Base-by-base conservation (phyloP, 2,797 vertebrate genomes). In the Lutra lutra region DNA sequence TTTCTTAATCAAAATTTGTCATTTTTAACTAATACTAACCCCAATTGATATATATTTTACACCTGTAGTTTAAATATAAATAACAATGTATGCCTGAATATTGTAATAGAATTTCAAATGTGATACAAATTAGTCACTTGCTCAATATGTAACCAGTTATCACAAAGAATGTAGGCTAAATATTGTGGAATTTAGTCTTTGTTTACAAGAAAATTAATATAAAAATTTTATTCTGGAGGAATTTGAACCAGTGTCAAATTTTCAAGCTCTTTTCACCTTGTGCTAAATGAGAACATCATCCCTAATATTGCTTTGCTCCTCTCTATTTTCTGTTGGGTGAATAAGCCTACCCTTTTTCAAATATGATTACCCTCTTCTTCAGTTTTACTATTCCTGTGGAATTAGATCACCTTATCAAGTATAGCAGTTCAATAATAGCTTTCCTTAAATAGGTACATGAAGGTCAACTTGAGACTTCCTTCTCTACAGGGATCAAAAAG, bases 401-500 rank as follows among this genome's bases (percentile, higher is more conserved):
- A 96, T 97, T 93, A 97, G 88, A 91, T 97, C 58, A 91, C 75
- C 62, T 14, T 96, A 93, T 91, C 82, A 97, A 95, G 70, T 84
- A 89, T 79, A 98, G 60, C 40, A 94, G 60, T 91, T 98, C 93
- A 97, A 93, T 98, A 94, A 96, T 72, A 97, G 90, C 27, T 29
- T 97, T 95, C 96, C 88, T 96, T 94, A 98, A 98, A 97, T 89
- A 97, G 87, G 73, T 91, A 80, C 66, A 62, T 88, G 87, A 96
- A 98, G 84, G 85, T 91, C 94, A 98, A 46, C 8, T 96, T 98
- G 91, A 97, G 89, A 91, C 82, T 97, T 98, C 60, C 91, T 96
- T 97, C 97, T 98, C 89, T 27, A 72, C 14, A 75, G 89, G 77
- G 85, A 92, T 92, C 72, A 94, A 88, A 97, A 88, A 84, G 40